A percentile compares a stretch with the other conserved stretches of the same genome.
These are phyloP conservation scores for Coremacera marginata DNA, from an alignment of 2,888 invertebrate species.

Conservation along the genomic window DNA sequence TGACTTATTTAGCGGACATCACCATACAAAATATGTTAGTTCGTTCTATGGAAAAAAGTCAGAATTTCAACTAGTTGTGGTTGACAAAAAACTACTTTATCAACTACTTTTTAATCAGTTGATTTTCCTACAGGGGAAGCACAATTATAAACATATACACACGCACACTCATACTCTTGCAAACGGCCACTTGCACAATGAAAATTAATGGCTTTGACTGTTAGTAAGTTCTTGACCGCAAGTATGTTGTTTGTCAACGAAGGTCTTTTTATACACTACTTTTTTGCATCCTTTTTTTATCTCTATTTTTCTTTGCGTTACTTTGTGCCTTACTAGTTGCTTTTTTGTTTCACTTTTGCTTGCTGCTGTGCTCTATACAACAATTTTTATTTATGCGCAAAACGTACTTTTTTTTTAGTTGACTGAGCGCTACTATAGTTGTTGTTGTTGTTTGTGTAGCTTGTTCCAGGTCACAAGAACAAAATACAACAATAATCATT, in stretches of 20 bases:
- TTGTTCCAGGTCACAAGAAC: background rate
- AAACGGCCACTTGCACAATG: background rate
- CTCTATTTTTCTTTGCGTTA: background rate
- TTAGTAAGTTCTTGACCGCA: slow-evolving; percentile 29
- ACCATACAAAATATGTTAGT: no score
- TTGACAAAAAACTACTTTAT: no score
- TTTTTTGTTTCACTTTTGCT: background rate
- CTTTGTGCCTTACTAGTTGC: slow-evolving; percentile 31
- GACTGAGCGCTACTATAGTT: background rate
- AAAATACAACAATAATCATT: background rate
- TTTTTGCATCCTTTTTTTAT: background rate
- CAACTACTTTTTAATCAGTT: no score
- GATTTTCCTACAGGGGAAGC: no score
- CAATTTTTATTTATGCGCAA: background rate
- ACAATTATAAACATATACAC: background rate
- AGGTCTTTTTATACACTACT: background rate
- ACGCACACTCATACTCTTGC: background rate
- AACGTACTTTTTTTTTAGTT: background rate
- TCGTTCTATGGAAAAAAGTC: no score
- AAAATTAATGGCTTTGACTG: slow-evolving; percentile 24
- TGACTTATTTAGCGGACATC: no score
- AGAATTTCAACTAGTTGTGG: no score
- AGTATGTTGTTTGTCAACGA: slow-evolving; percentile 30
- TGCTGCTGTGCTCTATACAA: background rate
- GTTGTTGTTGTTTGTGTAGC: background rate